Conservation (phyloP, 2,888 invertebrate genomes). For the Imbricaverruca yamaguchii region DNA sequence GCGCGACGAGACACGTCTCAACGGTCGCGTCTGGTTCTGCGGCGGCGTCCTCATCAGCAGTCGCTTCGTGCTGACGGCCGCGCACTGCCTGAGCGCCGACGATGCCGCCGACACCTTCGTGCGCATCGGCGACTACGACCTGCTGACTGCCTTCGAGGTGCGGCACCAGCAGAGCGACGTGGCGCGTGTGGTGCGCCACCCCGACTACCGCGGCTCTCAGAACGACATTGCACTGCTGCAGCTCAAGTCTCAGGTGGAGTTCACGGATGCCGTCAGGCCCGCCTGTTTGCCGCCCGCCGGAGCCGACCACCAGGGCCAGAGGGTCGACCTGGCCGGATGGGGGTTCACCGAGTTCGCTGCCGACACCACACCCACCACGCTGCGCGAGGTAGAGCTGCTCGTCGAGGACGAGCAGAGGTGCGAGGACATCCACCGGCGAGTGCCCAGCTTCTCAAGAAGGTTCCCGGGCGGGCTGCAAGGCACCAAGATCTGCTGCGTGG, state of each 20-base stretch:
- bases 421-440: neutral
- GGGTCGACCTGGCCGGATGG: neutral
- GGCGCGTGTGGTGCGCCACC: neutral
- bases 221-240: neutral
- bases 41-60: neutral
- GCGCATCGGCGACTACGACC: neutral
- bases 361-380: neutral
- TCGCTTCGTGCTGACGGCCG: neutral
- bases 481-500: neutral
- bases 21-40: neutral
- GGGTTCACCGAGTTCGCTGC: neutral
- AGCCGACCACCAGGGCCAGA: neutral
- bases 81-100: neutral
- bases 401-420: neutral
- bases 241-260: neutral
- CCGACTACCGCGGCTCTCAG: neutral
- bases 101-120: neutral
- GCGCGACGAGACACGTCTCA: too few species aligned
- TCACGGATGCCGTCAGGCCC: neutral
- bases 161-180: neutral
- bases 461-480: neutral
- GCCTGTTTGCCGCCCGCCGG: neutral
- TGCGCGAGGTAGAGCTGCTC: neutral
- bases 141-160: neutral
- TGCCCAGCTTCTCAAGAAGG: neutral